phyloP scores from a whole-genome alignment of 1,140 invertebrate genomes.

The Hyles vespertilio region DNA sequence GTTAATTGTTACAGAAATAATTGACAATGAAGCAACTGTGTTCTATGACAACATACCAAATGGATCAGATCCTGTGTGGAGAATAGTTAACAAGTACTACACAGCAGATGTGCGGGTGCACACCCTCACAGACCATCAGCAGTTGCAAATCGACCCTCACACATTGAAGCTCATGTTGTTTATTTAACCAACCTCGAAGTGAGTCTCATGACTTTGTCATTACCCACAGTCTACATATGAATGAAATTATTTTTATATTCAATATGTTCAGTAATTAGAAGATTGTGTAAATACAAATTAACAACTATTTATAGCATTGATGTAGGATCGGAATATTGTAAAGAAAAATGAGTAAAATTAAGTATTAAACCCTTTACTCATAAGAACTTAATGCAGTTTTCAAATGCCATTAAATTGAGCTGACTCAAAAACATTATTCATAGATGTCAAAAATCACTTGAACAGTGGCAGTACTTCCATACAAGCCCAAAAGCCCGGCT shows the following conservation, averaged over 20 bases:
- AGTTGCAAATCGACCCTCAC: conserved; percentile 1
- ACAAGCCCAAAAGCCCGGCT: no score
- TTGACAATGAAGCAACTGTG: conserved; percentile 27
- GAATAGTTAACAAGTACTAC: conserved; percentile 49
- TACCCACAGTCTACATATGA: neutral
- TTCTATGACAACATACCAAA: conserved; percentile 2
- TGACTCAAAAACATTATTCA: no score
- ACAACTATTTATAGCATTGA: no score
- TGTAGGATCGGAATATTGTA: no score
- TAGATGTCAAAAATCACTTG: no score
- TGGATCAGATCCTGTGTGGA: conserved; percentile 26
- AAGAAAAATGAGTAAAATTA: no score
- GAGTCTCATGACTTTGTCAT: neutral
- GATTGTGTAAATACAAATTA: no score
- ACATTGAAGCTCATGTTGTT: conserved; percentile 40
- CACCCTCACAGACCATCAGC: conserved; percentile 21
- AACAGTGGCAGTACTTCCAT: no score
- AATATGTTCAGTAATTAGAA: neutral
- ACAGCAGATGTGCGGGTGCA: conserved; percentile 32
- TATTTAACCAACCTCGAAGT: conserved; percentile 43
- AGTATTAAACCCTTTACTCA: no score
- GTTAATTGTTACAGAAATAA: conserved; percentile 28
- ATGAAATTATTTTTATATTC: no score
- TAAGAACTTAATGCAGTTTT: no score
- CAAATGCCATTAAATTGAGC: no score